Conservation (phyloP, 2,113 vertebrate genomes). For the Callospermophilus lateralis region DNA sequence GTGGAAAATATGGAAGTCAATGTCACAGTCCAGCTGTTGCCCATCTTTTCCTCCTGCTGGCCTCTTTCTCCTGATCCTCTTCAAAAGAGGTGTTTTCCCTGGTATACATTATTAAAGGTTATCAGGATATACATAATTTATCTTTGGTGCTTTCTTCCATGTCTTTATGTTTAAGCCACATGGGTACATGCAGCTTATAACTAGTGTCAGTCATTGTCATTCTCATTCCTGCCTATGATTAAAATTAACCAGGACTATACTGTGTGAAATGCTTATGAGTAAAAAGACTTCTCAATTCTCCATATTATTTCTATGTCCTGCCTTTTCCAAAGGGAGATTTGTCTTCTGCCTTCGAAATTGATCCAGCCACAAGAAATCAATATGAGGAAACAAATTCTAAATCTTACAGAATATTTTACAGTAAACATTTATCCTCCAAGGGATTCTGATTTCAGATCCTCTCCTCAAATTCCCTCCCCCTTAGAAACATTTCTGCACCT, state of each 20-base stretch:
- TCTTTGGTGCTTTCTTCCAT: background rate
- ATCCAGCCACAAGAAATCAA: constrained; percentile 22
- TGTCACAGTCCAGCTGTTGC: background rate
- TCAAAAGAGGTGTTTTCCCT: background rate
- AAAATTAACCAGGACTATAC: background rate
- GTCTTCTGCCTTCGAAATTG: constrained; percentile 20
- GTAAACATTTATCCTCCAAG: background rate
- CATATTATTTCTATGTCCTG: background rate
- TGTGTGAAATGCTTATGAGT: background rate
- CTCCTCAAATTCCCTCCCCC: background rate
- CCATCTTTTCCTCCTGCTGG: background rate
- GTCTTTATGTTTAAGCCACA: background rate
- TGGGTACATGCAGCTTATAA: background rate
- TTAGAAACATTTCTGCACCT: background rate
- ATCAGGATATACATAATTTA: background rate
- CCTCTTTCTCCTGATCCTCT: background rate
- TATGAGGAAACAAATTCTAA: background rate
- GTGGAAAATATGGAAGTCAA: background rate
- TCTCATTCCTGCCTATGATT: background rate
- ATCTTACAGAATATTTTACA: background rate
- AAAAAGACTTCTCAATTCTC: background rate
- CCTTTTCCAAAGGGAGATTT: constrained; percentile 19
- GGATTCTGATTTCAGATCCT: background rate
- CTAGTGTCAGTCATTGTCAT: background rate
- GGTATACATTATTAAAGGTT: background rate